phyloP scores from a whole-genome alignment of 2,797 vertebrate genomes.

The Pipistrellus pygmaeus region DNA sequence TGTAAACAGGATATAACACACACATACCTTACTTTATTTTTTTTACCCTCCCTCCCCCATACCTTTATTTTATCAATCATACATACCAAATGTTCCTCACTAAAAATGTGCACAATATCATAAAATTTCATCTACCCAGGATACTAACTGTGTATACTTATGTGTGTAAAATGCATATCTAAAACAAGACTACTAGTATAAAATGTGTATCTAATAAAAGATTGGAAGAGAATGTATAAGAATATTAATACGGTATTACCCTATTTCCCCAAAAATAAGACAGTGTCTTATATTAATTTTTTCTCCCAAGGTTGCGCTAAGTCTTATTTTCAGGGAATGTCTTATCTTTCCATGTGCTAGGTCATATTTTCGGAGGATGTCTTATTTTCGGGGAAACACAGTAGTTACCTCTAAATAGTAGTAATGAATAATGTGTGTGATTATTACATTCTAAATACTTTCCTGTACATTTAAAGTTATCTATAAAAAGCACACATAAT shows the following conservation, averaged over 20 bases:
- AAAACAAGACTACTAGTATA: background rate
- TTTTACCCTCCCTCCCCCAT: background rate
- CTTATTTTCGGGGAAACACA: background rate
- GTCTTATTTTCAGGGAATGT: too few relatives aligned
- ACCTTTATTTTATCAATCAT: background rate
- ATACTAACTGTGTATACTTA: background rate
- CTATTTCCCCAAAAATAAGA: too few relatives aligned
- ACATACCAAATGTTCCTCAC: constrained; percentile 14
- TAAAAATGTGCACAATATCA: constrained; percentile 17
- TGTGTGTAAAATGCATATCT: background rate
- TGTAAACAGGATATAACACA: background rate
- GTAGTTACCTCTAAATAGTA: background rate
- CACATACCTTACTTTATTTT: background rate
- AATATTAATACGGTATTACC: background rate
- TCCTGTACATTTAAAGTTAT: constrained; percentile 44
- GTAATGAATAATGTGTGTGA: background rate
- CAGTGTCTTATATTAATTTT: too few relatives aligned
- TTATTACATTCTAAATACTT: background rate
- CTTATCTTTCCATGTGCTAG: too few relatives aligned
- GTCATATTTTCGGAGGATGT: too few relatives aligned
- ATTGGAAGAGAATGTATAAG: background rate
- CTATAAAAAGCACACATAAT: background rate
- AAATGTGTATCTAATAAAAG: constrained; percentile 16
- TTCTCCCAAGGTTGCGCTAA: too few relatives aligned
- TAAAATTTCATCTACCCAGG: constrained; percentile 22